These are phyloP conservation scores for Lutraria rhynchaena DNA, from an alignment of 1,140 invertebrate species.

Conservation along the genomic window DNA sequence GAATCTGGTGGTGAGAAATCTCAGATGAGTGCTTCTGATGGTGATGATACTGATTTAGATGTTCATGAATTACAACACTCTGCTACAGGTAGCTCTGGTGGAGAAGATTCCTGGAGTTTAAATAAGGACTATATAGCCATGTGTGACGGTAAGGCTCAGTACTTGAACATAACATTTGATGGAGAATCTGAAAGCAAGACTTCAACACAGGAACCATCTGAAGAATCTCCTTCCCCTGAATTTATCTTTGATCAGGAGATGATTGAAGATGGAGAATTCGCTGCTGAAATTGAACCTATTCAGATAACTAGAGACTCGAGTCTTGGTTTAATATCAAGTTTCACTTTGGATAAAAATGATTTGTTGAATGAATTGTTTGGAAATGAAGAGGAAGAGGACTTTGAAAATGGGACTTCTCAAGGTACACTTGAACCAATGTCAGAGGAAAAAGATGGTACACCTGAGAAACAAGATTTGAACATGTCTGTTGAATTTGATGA, in stretches of 20 bases:
- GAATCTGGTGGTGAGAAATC: conserved; percentile 18
- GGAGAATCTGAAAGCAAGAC: conserved; percentile 57
- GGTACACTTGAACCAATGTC: conserved; percentile 42
- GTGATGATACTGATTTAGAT: conserved; percentile 39
- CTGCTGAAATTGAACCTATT: conserved; percentile 36
- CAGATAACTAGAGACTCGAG: conserved; percentile 49
- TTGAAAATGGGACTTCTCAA: conserved; percentile 28
- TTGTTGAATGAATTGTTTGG: conserved; percentile 42
- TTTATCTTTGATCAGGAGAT: conserved; percentile 60
- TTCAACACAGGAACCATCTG: conserved; percentile 47
- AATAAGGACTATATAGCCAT: conserved; percentile 40
- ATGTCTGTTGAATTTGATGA: conserved; percentile 46
- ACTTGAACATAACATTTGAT: conserved; percentile 59
- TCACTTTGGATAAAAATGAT: conserved; percentile 49
- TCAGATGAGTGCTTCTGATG: conserved; percentile 13
- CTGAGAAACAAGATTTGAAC: conserved; percentile 51
- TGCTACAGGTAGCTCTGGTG: conserved; percentile 46
- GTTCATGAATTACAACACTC: conserved; percentile 28
- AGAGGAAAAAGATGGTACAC: conserved; percentile 40
- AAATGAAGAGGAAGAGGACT: conserved; percentile 48
- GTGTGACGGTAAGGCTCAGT: conserved; percentile 48
- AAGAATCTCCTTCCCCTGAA: conserved; percentile 53
- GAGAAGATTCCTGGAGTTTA: conserved; percentile 58
- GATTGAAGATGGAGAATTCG: conserved; percentile 60
- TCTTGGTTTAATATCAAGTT: conserved; percentile 52